Base-by-base conservation (phyloP, 2,797 vertebrate species). In the Gobionotothen gibberifrons region DNA sequence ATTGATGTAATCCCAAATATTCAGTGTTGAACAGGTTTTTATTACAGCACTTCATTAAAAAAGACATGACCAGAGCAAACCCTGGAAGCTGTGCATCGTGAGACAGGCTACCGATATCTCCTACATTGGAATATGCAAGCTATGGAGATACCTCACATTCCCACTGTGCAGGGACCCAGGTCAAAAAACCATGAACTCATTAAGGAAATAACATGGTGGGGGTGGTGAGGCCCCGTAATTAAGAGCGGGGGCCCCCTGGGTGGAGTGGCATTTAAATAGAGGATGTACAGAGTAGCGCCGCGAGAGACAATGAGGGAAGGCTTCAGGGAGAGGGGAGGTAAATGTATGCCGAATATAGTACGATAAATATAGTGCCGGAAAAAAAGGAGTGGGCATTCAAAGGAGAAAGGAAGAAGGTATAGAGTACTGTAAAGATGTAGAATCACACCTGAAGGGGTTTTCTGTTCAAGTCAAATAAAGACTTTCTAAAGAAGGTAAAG, bases 151-250 rank as follows among this genome's bases (percentile, higher is more conserved):
- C 48, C 67, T 60, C 66, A 44, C 72, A 66, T 79, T 78, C 79
- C 76, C 59, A 19, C 69, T 83, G 83, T 55, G 85, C 75, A 63
- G 65, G 17, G 79, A 42, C 79, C 11, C 53, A 83, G 90, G 93
- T 93, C 86, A 62, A 19, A 85, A 88, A 89, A 89, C 73, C 85
- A 72, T 57, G 70, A 91, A 79, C 91, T 93, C 89, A 93, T 93
- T 92, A 94, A 85, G 82, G 66, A 89, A 70, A 85, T 77, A 84
- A 85, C 78, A 85, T 40, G 56, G 81, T 54, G 79, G 80, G 69
- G 85, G 79, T 70, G 81, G 60, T 36, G 52, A 85, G 85, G 88
- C 79, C 87, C 83, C 92, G 77, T 93, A 90, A 91, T 91, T 87
- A 90, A 89, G 85, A 80, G 80, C 89, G 78, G 63, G 51, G 55